These are phyloP conservation scores for Tenebrosternarchus preto DNA, from an alignment of 2,113 vertebrate genomes.

Conservation along the genomic window DNA sequence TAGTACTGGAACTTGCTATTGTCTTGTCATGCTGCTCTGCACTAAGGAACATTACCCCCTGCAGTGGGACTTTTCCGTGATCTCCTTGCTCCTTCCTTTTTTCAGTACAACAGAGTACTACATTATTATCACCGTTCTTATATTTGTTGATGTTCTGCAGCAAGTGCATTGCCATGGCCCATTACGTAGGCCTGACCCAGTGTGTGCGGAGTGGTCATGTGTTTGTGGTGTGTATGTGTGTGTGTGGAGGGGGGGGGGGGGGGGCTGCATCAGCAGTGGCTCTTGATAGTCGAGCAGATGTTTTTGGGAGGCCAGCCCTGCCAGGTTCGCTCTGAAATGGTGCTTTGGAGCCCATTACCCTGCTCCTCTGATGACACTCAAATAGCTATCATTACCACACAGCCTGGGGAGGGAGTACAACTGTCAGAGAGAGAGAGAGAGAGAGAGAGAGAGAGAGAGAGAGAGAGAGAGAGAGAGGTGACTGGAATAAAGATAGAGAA, in stretches of 20 bases:
- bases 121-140: slow-evolving; percentile 72
- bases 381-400: slow-evolving; percentile 83
- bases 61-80: neutral
- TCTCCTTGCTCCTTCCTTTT: slow-evolving; percentile 56
- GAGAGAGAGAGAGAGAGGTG: slow-evolving; percentile 27
- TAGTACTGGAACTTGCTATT: neutral
- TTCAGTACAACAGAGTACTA: slow-evolving; percentile 57
- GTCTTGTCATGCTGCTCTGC: neutral
- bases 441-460: slow-evolving; percentile 20
- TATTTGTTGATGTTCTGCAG: slow-evolving; percentile 69
- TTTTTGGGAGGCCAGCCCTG: slow-evolving; percentile 65
- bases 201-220: slow-evolving; percentile 67
- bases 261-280: slow-evolving; percentile 45
- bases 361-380: slow-evolving; percentile 80
- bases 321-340: slow-evolving; percentile 76
- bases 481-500: slow-evolving; percentile 53
- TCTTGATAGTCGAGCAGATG: slow-evolving; percentile 62
- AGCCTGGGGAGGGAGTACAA: slow-evolving; percentile 68
- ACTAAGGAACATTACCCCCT: slow-evolving; percentile 25
- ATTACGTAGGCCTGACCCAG: slow-evolving; percentile 67
- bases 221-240: slow-evolving; percentile 59
- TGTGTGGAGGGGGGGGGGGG: too few relatives aligned
- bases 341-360: slow-evolving; percentile 80
- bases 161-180: slow-evolving; percentile 71
- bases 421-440: slow-evolving; percentile 49